Evolutionary conservation across 2,113 vertebrate genomes (phyloP).

Genomic region (Calyptommatus sinebrachiatus): DNA sequence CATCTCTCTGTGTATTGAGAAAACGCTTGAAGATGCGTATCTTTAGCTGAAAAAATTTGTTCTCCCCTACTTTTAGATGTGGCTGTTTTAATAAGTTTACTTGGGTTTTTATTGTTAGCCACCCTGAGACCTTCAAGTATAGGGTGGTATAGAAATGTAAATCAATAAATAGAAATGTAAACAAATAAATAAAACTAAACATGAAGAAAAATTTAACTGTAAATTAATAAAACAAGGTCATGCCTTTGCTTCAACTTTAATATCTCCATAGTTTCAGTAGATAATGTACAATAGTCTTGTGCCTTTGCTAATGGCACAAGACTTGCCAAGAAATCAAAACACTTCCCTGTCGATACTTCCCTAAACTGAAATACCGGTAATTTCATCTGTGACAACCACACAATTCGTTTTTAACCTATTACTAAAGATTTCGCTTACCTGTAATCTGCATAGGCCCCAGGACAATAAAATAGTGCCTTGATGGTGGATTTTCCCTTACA

Average conservation of each 20-base stretch:
- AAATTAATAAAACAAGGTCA: neutral
- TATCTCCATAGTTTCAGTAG: neutral
- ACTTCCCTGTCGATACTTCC: neutral
- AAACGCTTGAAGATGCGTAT: too few species aligned
- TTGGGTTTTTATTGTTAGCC: too few species aligned
- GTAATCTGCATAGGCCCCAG: slow-evolving; percentile 87
- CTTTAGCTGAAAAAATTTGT: too few species aligned
- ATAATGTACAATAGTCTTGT: neutral
- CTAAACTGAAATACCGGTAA: neutral
- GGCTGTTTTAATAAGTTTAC: too few species aligned
- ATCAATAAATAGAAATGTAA: too few species aligned
- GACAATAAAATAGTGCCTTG: slow-evolving; percentile 90
- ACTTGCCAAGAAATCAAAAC: neutral
- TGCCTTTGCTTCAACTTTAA: neutral
- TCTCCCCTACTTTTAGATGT: too few species aligned
- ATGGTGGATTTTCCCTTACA: slow-evolving; percentile 79
- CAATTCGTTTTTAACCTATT: neutral
- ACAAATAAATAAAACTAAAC: too few species aligned
- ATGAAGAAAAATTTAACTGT: too few species aligned
- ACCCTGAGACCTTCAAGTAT: too few species aligned
- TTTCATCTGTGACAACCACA: neutral
- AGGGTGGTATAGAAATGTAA: too few species aligned
- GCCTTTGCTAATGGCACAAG: neutral
- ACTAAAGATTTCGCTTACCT: slow-evolving; percentile 74
- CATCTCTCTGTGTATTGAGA: too few species aligned